These are phyloP conservation scores for Dendroctonus ponderosae DNA, from an alignment of 1,140 invertebrate genomes.

Conservation along the genomic window DNA sequence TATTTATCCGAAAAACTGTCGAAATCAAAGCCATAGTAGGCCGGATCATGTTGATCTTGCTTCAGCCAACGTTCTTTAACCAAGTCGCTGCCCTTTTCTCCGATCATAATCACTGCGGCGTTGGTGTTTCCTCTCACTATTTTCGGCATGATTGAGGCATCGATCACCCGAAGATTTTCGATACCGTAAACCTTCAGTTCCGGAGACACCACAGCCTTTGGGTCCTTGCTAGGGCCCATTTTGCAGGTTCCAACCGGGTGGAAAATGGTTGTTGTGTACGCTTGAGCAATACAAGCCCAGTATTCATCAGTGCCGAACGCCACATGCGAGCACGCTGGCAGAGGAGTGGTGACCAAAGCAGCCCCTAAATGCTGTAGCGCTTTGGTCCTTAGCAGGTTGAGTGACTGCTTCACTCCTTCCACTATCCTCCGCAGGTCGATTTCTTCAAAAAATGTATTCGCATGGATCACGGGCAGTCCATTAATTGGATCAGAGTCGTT, in stretches of 20 bases:
- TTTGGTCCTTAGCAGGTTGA: slow-evolving; percentile 54
- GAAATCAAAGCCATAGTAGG: too few species aligned
- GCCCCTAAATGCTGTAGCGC: slow-evolving; percentile 50
- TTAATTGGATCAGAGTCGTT: slow-evolving; percentile 57
- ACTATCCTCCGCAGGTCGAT: slow-evolving; percentile 58
- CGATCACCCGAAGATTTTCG: slow-evolving; percentile 48
- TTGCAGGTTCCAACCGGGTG: slow-evolving; percentile 62
- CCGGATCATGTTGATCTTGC: not conserved
- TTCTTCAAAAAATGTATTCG: slow-evolving; percentile 63
- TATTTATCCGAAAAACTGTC: too few species aligned
- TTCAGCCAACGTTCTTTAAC: slow-evolving; percentile 55
- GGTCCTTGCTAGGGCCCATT: slow-evolving; percentile 56
- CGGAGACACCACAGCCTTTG: slow-evolving; percentile 49
- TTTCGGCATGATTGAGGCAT: slow-evolving; percentile 54
- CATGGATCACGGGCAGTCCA: slow-evolving; percentile 63
- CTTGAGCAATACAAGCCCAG: slow-evolving; percentile 53
- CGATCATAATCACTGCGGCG: slow-evolving; percentile 68
- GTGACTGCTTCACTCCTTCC: slow-evolving; percentile 54
- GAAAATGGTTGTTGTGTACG: slow-evolving; percentile 51
- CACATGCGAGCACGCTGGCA: slow-evolving; percentile 50
- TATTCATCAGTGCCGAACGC: slow-evolving; percentile 54
- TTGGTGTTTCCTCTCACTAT: slow-evolving; percentile 64
- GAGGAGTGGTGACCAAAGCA: slow-evolving; percentile 48
- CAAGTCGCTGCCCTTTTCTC: slow-evolving; percentile 65
- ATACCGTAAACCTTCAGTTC: slow-evolving; percentile 48